phyloP scores from a whole-genome alignment of 2,888 invertebrate genomes.

The Eledona agricola region DNA sequence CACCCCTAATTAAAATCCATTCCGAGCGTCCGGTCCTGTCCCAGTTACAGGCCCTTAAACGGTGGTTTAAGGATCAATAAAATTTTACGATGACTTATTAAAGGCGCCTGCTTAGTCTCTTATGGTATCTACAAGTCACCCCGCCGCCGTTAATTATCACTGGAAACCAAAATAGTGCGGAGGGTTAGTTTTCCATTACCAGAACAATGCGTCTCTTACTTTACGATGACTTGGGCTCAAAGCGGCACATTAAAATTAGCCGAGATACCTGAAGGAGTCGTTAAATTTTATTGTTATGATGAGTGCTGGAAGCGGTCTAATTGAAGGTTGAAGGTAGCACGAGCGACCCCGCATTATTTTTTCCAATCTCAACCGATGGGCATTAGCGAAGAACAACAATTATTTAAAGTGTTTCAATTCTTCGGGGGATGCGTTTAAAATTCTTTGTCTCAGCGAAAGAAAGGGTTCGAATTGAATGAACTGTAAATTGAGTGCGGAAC shows the following conservation, averaged over 20 bases:
- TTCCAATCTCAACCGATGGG: constrained; percentile 23
- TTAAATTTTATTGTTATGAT: constrained; percentile 47
- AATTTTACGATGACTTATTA: constrained; percentile 37
- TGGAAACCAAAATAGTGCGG: constrained; percentile 35
- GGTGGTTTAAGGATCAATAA: constrained; percentile 34
- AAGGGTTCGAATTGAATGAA: constrained; percentile 57
- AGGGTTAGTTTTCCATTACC: constrained; percentile 22
- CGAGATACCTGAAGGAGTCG: constrained; percentile 43
- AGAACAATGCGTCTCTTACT: constrained; percentile 26
- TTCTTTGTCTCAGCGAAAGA: constrained; percentile 54
- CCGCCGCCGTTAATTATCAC: constrained; percentile 1
- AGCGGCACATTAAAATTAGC: constrained; percentile 41
- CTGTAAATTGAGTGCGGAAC: constrained; percentile 50
- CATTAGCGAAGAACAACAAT: constrained; percentile 48
- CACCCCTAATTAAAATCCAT: constrained; percentile 28
- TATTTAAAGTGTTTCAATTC: constrained; percentile 59
- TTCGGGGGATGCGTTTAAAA: constrained; percentile 53
- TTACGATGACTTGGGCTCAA: constrained; percentile 42
- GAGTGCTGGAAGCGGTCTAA: constrained; percentile 28
- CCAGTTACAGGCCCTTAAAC: constrained; percentile 33
- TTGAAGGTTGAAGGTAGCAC: constrained; percentile 28
- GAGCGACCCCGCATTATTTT: constrained; percentile 8
- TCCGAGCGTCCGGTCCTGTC: constrained; percentile 1
- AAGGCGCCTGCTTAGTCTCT: constrained; percentile 21
- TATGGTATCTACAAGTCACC: constrained; percentile 18